Evolutionary conservation across 2,797 vertebrate species (phyloP).

Genomic region (Phrynocephalus forsythii): DNA sequence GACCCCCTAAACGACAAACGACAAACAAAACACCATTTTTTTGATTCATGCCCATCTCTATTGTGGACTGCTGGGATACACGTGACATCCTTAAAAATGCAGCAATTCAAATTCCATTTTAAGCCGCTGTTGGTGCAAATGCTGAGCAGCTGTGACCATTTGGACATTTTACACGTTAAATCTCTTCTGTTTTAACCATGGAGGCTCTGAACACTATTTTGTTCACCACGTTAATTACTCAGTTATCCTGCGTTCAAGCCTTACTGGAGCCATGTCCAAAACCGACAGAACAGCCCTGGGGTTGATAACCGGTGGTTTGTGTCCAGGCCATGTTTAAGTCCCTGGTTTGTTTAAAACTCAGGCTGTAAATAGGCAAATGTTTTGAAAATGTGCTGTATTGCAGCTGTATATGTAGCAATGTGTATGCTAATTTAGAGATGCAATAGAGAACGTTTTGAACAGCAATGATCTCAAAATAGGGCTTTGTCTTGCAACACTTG

Average conservation of each 20-base stretch:
- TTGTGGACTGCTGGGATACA: neutral
- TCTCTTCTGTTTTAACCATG: neutral
- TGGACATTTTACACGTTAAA: neutral
- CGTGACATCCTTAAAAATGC: neutral
- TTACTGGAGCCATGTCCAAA: no score
- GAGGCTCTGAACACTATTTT: neutral
- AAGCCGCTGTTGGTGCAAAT: neutral
- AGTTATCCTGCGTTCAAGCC: neutral
- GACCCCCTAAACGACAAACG: no score
- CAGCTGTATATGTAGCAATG: neutral
- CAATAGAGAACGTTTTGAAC: slow-evolving; percentile 29
- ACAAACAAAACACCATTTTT: no score
- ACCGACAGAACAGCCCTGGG: no score
- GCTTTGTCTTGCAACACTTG: slow-evolving; percentile 47
- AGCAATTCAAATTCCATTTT: neutral
- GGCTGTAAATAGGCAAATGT: neutral
- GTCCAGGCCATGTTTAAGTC: neutral
- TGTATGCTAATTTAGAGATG: slow-evolving; percentile 37
- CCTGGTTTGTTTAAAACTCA: neutral
- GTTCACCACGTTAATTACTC: neutral
- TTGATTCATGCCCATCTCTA: neutral
- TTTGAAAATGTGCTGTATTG: neutral
- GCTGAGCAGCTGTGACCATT: neutral
- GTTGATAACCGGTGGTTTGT: neutral
- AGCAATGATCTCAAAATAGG: slow-evolving; percentile 33